Conservation (phyloP, 2,113 vertebrate genomes). For the Rallus limicola region DNA sequence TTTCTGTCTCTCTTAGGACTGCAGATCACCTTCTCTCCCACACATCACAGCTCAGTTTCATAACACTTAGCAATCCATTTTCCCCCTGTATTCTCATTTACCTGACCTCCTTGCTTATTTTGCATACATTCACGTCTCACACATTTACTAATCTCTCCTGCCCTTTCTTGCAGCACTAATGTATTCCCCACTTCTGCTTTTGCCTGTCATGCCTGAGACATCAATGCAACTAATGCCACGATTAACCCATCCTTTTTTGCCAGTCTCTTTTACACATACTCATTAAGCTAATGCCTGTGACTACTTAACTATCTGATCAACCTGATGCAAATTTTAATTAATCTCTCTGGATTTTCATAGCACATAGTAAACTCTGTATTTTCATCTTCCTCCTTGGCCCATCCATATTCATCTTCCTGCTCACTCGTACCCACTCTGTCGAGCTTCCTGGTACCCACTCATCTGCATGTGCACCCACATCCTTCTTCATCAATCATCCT, state of each 20-base stretch:
- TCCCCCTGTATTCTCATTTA: constrained; percentile 3
- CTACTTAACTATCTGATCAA: constrained; percentile 19
- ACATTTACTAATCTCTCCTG: neutral
- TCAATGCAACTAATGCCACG: neutral
- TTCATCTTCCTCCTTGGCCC: neutral
- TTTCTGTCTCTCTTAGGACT: neutral
- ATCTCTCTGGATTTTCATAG: constrained; percentile 44
- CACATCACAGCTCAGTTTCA: neutral
- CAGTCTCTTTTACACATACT: neutral
- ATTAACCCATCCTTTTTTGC: neutral
- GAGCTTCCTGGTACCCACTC: constrained; percentile 41
- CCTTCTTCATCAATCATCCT: constrained; percentile 37
- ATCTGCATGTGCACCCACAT: neutral
- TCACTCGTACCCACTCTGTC: neutral
- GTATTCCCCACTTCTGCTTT: neutral
- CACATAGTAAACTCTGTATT: neutral
- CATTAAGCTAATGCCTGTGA: neutral
- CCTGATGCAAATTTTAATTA: constrained; percentile 57
- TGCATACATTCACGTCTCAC: neutral
- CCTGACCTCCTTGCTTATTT: constrained; percentile 5
- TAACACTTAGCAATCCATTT: neutral
- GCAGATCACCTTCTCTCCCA: neutral
- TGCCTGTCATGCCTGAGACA: constrained; percentile 5
- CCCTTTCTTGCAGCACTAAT: neutral
- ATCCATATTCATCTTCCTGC: constrained; percentile 30